phyloP scores from a whole-genome alignment of 2,797 vertebrate genomes.

The Harpagifer antarcticus region DNA sequence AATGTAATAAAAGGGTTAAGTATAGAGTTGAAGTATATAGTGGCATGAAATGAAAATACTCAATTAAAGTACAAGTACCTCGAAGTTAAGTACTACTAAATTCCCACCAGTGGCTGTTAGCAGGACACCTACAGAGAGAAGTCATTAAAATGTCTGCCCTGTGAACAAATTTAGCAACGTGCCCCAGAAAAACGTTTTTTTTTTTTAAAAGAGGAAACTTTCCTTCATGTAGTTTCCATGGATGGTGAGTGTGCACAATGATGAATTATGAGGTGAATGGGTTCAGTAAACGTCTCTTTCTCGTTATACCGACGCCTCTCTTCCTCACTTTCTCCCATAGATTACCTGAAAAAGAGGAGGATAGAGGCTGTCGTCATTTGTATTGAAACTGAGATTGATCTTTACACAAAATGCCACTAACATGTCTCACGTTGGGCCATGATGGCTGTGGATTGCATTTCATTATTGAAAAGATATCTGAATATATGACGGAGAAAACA shows the following conservation, averaged over 20 bases:
- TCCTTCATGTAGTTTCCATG: conserved; percentile 32
- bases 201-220: conserved; percentile 18
- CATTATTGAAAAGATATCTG: conserved; percentile 14
- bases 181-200: conserved; percentile 1
- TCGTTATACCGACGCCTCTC: neutral
- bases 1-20: too few relatives aligned
- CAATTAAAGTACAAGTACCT: too few relatives aligned
- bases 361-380: neutral
- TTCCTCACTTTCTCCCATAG: conserved; percentile 8
- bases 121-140: conserved; percentile 6
- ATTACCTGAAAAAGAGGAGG: neutral
- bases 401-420: neutral
- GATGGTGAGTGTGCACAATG: conserved; percentile 13
- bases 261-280: conserved; percentile 37
- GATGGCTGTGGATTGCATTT: neutral
- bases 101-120: too few relatives aligned
- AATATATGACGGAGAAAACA: conserved; percentile 3
- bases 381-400: neutral
- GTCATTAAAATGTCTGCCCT: conserved; percentile 7
- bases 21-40: too few relatives aligned
- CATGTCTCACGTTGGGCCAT: neutral
- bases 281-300: conserved; percentile 19
- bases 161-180: conserved; percentile 24
- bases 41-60: too few relatives aligned
- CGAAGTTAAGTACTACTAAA: too few relatives aligned